Base-by-base conservation (phyloP, 1,140 invertebrate species). In the Drosophila obscura region DNA sequence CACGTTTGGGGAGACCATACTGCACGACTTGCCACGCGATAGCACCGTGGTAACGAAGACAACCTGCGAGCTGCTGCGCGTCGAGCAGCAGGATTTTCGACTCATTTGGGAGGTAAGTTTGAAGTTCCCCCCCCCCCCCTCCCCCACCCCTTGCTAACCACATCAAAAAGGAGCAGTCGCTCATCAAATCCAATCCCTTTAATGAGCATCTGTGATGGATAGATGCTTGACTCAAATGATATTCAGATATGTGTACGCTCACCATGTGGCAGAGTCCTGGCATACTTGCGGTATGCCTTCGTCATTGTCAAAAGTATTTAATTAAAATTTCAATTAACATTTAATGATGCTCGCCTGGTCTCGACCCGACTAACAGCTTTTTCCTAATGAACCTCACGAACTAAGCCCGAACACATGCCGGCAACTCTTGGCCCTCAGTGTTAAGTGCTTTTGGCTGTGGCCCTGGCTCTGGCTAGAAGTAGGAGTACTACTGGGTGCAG, bases 1-100 rank as follows among this genome's bases (percentile, higher is more conserved):
- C n/a, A 95, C 95, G 44, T 96, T 96, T 90, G 96, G 96, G 4
- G 96, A 96, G 92, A 95, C 95, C 31, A 94, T 96, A 67, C 92
- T 96, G 53, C 94, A 95, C 77, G 95, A 95, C 88, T 93, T 95
- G 57, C 95, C 96, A 4, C 92, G 96, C 69, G 94, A 95, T 65
- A 95, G 94, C 52, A 96, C 95, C 1, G 95, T 96, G 39, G 94
- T 96, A 39, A 96, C 96, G 6, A 94, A 94, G 82, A 95, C 95
- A 60, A 94, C 94, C 53, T 96, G 95, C 80, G 95, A 96, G 91
- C 92, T 96, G 39, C 92, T 96, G 15, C 92, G 96, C 26, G 95
- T 96, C 19, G 95, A 96, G 90, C 94, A 95, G 79, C 94, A 94
- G 74, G 96, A 96, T 92, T 96, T 96, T 91, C 94, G 94, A 82